Base-by-base conservation (phyloP, 2,888 invertebrate species). In the Odontocerum albicorne region DNA sequence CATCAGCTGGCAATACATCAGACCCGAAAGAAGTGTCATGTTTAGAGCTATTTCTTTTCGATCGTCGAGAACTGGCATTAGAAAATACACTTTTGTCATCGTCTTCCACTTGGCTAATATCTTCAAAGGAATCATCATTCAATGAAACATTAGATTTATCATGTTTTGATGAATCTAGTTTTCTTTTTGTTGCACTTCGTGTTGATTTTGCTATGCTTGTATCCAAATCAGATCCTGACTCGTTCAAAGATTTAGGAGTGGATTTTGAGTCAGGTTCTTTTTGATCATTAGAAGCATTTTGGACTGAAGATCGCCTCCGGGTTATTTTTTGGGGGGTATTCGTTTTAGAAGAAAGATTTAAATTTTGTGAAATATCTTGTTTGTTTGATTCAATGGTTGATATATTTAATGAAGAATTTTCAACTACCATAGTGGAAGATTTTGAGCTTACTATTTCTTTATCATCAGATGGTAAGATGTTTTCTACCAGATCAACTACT, bases 191-290 rank as follows among this genome's bases (percentile, higher is more conserved):
- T 27, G 57, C 57, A 12, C 17, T 47, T 51, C 36, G 66, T 1
- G 50, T 55, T 16, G 50, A 50, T 13, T 32, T 44, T 4, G 55
- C 50, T 15, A 50, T 32, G 36, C 54, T 55, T 2, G 46, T 50
- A 21, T 57, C 54, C 17, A 51, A 51, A 17, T 51, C 36, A 3
- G 33, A 32, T 22, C 36, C 35, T 16, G 33, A 7, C n/a, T 21
- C 35, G 70, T 65, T 67, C 75, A 75, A 1, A 66, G 62, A 27
- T 67, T 70, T 0, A 67, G 69, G 1, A 74, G 73, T 0, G 73
- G 73, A 64, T 70, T 72, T 43, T 19, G 10, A 7, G 10, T 13
- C 27, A 16, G 17, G 19, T 33, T 33, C 33, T 4, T 21, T 3
- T 39, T 8, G 31, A 2, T n/a, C n/a, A n/a, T n/a, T n/a, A n/a